phyloP scores from a whole-genome alignment of 2,113 vertebrate genomes.

The Tragelaphus imberbis region DNA sequence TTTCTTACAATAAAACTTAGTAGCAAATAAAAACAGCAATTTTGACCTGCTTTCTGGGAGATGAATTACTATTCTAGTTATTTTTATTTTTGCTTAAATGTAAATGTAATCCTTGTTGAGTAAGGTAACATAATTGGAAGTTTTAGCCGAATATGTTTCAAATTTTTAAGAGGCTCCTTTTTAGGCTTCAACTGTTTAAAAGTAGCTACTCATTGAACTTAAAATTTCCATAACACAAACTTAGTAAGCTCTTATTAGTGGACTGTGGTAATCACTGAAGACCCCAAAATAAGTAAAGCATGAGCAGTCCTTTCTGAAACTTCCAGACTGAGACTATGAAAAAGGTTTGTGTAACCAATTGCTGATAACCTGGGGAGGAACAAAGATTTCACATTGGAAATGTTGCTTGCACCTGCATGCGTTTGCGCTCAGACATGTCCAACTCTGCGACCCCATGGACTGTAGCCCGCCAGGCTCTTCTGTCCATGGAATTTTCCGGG shows the following conservation, averaged over 20 bases:
- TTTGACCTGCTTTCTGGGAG: slow-evolving; percentile 65
- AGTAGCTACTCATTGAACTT: background rate
- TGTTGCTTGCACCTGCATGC: background rate
- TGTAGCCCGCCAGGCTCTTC: background rate
- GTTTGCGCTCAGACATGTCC: background rate
- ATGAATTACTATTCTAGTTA: slow-evolving; percentile 54
- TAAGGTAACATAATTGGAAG: slow-evolving; percentile 69
- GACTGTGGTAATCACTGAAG: background rate
- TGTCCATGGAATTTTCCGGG: background rate
- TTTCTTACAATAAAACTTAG: slow-evolving; percentile 67
- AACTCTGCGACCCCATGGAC: background rate
- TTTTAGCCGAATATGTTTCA: slow-evolving; percentile 58
- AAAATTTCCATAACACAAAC: background rate
- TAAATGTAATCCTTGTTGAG: slow-evolving; percentile 69
- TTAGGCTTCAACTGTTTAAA: background rate
- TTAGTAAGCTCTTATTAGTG: background rate
- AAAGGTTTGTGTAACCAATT: background rate
- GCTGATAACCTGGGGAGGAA: background rate
- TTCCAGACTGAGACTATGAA: background rate
- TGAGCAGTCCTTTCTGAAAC: background rate
- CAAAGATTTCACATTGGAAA: background rate
- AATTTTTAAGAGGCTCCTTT: slow-evolving; percentile 43
- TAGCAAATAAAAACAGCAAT: slow-evolving; percentile 61
- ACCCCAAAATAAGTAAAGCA: background rate
- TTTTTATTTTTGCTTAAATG: slow-evolving; percentile 69